A percentile compares a stretch with the other conserved stretches of the same genome.
phyloP scores from a whole-genome alignment of 2,888 invertebrate species.

The Cataglyphis cursor region DNA sequence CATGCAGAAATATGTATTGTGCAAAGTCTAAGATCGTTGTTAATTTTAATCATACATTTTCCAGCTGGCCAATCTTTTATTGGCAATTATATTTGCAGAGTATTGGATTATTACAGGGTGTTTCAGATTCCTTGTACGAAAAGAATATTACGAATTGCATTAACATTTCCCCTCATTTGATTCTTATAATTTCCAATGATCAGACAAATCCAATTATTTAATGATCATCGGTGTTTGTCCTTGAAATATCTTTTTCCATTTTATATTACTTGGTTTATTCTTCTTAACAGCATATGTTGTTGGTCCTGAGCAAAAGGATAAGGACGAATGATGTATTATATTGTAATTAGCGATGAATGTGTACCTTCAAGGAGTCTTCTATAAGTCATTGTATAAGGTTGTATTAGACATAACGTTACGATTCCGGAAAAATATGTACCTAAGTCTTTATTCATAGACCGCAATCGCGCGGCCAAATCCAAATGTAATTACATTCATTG shows the following conservation, averaged over 20 bases:
- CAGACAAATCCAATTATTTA: conserved; percentile 6
- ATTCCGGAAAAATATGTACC: conserved; percentile 73
- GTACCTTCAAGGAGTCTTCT: conserved; percentile 78
- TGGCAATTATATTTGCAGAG: conserved; percentile 13
- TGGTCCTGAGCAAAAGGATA: conserved; percentile 26
- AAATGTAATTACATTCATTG: conserved; percentile 82
- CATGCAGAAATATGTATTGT: not conserved
- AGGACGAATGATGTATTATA: conserved; percentile 83
- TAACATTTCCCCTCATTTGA: conserved; percentile 1
- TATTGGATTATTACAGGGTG: conserved; percentile 10
- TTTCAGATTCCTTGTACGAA: conserved; percentile 2
- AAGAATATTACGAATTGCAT: conserved; percentile 5
- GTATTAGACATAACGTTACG: conserved; percentile 75
- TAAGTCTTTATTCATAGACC: conserved; percentile 67
- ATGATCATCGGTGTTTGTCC: not conserved
- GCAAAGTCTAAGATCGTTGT: not conserved
- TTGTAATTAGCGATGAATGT: conserved; percentile 85
- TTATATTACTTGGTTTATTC: conserved; percentile 6
- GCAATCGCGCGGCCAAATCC: conserved; percentile 68
- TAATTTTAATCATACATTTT: conserved; percentile 26
- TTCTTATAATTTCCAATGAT: conserved; percentile 9
- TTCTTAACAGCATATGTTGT: conserved; percentile 13
- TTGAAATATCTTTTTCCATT: not conserved
- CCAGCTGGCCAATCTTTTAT: conserved; percentile 26
- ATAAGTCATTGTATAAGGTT: conserved; percentile 75